Percentiles rank a stretch among this genome's conserved stretches.
Conservation (phyloP, 1,140 invertebrate species). For the Pteromalus puparum region DNA sequence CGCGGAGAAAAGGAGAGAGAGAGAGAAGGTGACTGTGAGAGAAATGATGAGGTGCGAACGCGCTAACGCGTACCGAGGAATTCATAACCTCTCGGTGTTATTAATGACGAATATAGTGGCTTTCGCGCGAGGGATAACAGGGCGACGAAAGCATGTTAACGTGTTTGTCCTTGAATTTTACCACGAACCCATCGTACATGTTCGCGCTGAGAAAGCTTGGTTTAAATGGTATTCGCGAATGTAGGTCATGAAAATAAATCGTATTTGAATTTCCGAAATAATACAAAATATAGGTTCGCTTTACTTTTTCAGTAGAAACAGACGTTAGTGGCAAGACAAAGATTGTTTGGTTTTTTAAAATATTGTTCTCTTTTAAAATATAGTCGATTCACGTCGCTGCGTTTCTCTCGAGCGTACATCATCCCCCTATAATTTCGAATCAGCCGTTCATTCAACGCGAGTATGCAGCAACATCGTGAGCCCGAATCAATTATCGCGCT, state of each 20-base stretch:
- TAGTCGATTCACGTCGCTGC: no score
- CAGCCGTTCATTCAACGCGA: no score
- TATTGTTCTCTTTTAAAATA: no score
- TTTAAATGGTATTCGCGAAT: neutral
- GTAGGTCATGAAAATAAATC: neutral
- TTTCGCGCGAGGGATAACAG: neutral
- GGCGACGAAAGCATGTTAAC: neutral
- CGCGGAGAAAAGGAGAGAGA: no score
- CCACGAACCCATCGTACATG: neutral
- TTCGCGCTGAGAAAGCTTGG: neutral
- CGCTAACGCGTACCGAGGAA: slow-evolving; percentile 9
- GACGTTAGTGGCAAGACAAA: no score
- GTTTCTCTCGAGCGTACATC: no score
- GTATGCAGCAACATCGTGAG: no score
- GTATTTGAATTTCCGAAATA: neutral
- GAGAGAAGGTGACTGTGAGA: neutral
- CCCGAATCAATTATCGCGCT: slow-evolving; percentile 29
- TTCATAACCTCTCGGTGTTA: slow-evolving; percentile 16
- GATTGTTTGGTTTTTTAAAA: no score
- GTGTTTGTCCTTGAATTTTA: slow-evolving; percentile 16
- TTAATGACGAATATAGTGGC: slow-evolving; percentile 42
- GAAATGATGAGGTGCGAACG: slow-evolving; percentile 43
- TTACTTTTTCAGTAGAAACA: no score
- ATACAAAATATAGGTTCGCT: no score
- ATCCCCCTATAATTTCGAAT: no score